Percentiles rank a stretch among this genome's conserved stretches.
Conservation (phyloP, 2,888 invertebrate species). For the Parnassius glacialis region DNA sequence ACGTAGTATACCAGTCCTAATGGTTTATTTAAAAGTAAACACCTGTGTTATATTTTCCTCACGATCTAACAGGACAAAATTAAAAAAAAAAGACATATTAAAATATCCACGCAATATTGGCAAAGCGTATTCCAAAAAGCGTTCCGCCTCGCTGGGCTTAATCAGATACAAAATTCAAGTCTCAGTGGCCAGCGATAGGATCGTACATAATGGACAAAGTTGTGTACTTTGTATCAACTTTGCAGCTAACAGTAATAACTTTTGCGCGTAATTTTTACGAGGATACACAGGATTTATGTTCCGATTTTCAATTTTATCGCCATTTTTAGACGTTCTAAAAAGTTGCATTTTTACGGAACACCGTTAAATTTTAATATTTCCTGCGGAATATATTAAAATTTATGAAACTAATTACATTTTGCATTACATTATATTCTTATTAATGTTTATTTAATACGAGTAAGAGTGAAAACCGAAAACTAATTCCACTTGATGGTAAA, state of each 20-base stretch:
- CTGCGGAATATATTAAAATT: too few species aligned
- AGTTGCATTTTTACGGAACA: neutral
- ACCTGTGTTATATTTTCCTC: too few species aligned
- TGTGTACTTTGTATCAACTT: conserved; percentile 40
- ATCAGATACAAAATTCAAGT: conserved; percentile 48
- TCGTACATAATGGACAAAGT: conserved; percentile 47
- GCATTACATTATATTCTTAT: too few species aligned
- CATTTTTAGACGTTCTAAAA: neutral
- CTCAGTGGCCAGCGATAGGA: conserved; percentile 38
- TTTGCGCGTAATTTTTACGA: conserved; percentile 33
- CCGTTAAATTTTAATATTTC: neutral
- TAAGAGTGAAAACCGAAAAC: too few species aligned
- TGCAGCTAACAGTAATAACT: conserved; percentile 39
- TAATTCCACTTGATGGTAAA: too few species aligned
- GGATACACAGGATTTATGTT: conserved; percentile 32
- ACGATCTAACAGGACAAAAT: too few species aligned
- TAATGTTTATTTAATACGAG: too few species aligned
- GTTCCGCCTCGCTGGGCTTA: conserved; percentile 27
- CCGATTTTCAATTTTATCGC: conserved; percentile 19
- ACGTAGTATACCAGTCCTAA: too few species aligned
- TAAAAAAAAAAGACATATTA: too few species aligned
- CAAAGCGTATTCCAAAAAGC: conserved; percentile 22
- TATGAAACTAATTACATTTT: too few species aligned
- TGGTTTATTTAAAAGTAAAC: too few species aligned
- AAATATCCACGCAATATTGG: conserved; percentile 11